Percentiles rank a stretch among this genome's conserved stretches.
Conservation (phyloP, 1,140 invertebrate genomes). For the Aphidius ervi region DNA sequence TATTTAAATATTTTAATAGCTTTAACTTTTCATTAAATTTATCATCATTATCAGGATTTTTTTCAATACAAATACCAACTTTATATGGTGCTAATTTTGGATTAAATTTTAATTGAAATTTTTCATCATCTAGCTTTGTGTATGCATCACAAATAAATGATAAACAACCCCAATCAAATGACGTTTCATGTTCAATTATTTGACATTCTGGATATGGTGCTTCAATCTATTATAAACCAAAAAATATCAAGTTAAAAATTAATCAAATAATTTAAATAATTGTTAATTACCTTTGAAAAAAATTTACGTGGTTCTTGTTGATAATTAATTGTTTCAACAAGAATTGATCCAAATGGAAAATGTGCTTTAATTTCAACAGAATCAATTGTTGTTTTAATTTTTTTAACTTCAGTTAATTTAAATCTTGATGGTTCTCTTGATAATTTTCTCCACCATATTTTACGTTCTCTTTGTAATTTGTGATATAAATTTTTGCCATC, state of each 20-base stretch:
- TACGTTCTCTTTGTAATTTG: slow-evolving; percentile 68
- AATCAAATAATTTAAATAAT: slow-evolving; percentile 21
- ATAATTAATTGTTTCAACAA: slow-evolving; percentile 40
- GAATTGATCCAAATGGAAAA: slow-evolving; percentile 44
- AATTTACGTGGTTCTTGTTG: slow-evolving; percentile 35
- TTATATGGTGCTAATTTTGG: slow-evolving; percentile 71
- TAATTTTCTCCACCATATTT: slow-evolving; percentile 74
- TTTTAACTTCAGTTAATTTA: slow-evolving; percentile 36
- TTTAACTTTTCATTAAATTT: slow-evolving; percentile 33
- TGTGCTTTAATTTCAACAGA: slow-evolving; percentile 40
- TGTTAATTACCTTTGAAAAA: slow-evolving; percentile 30
- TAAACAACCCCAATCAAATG: slow-evolving; percentile 58
- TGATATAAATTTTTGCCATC: slow-evolving; percentile 56
- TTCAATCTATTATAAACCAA: slow-evolving; percentile 46
- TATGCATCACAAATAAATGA: slow-evolving; percentile 62
- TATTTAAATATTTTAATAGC: slow-evolving; percentile 47
- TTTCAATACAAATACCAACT: slow-evolving; percentile 55
- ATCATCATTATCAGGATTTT: slow-evolving; percentile 25
- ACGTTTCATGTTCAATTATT: slow-evolving; percentile 55
- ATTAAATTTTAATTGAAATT: slow-evolving; percentile 59
- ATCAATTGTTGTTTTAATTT: slow-evolving; percentile 43
- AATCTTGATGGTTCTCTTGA: slow-evolving; percentile 42
- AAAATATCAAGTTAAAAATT: slow-evolving; percentile 48
- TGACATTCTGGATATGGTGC: slow-evolving; percentile 32
- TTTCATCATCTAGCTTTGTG: slow-evolving; percentile 34